Base-by-base conservation (phyloP, 1,140 invertebrate genomes). In the silkworm (Bombyx mori) region DNA sequence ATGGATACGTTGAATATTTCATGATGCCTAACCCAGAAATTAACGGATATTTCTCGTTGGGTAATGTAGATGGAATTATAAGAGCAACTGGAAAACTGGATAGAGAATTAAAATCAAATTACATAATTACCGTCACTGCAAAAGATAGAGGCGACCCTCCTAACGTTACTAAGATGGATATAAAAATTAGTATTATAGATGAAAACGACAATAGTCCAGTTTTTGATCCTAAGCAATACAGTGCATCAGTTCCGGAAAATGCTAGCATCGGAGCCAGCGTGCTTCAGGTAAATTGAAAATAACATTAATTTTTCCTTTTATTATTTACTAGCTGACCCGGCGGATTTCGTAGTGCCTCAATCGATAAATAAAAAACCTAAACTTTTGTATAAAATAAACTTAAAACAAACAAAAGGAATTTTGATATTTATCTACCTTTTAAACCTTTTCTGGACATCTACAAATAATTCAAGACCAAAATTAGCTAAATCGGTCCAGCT, bases 191-290 rank as follows among this genome's bases (percentile, higher is more conserved):
- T 53, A 91, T 99, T 43, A 85, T 95, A 35, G 97, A 99, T 78
- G 95, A 96, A 77, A 99, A 99, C 81, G 97, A 99, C 82, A 98
- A 99, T 80, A 93, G 92, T 61, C 97, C 98, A 0, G 90, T 95
- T 6, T 99, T 99, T 85, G 93, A 96, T 79, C 94, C 94, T 0
- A 92, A 92, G 67, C 93, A 95, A 68, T 99, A 98, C 75, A 94
- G 93, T 45, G 93, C 95, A 1, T 94, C 93, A 0, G 92, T 98
- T 7, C 92, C 94, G 2, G 98, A 99, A 86, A 97, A 98, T 86
- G 94, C 96, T n/a, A 94, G 93, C 63, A 95, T 98, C 59, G 97
- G 97, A 1, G 93, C 94, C 2, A 97, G 93, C 69, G 93, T 99
- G 0, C 82, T 98, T 1, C 94, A 96, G 89, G 94, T 94, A 56